Evolutionary conservation across 2,113 vertebrate species (phyloP).

Genomic region (Xyrauchen texanus): DNA sequence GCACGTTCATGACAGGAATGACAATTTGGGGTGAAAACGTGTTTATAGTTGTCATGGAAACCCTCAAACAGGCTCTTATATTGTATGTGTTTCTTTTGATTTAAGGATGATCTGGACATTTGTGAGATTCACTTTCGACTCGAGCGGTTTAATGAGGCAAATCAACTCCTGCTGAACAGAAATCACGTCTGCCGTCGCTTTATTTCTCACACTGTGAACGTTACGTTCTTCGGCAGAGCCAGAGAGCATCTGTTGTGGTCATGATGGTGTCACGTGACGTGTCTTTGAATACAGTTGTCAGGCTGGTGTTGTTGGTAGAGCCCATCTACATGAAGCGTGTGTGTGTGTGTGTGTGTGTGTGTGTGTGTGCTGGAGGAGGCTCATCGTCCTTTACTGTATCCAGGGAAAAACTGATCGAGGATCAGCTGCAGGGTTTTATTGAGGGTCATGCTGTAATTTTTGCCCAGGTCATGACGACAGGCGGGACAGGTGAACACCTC

Average conservation of each 20-base stretch:
- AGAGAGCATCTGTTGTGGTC: too few relatives aligned
- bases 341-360: neutral
- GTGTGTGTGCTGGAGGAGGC: slow-evolving; percentile 29
- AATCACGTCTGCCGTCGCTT: too few relatives aligned
- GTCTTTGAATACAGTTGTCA: slow-evolving; percentile 56
- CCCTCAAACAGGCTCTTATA: too few relatives aligned
- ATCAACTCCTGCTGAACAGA: too few relatives aligned
- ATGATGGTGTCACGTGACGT: too few relatives aligned
- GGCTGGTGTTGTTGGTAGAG: slow-evolving; percentile 69
- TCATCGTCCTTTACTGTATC: slow-evolving; percentile 99
- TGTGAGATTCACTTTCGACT: too few relatives aligned
- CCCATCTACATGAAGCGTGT: slow-evolving; percentile 46
- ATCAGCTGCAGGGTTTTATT: slow-evolving; percentile 92
- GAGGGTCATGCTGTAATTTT: slow-evolving; percentile 89
- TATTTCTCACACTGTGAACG: too few relatives aligned
- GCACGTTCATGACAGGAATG: neutral
- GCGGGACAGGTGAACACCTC: slow-evolving; percentile 95
- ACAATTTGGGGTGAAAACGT: neutral
- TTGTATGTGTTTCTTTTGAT: too few relatives aligned
- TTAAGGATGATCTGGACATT: too few relatives aligned
- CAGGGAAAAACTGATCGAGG: slow-evolving; percentile 97
- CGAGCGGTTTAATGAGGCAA: too few relatives aligned
- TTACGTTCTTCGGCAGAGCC: too few relatives aligned
- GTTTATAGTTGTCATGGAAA: too few relatives aligned
- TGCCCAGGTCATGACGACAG: slow-evolving; percentile 93